Base-by-base conservation (phyloP, 2,113 vertebrate species). In the Bostrychus sinensis region DNA sequence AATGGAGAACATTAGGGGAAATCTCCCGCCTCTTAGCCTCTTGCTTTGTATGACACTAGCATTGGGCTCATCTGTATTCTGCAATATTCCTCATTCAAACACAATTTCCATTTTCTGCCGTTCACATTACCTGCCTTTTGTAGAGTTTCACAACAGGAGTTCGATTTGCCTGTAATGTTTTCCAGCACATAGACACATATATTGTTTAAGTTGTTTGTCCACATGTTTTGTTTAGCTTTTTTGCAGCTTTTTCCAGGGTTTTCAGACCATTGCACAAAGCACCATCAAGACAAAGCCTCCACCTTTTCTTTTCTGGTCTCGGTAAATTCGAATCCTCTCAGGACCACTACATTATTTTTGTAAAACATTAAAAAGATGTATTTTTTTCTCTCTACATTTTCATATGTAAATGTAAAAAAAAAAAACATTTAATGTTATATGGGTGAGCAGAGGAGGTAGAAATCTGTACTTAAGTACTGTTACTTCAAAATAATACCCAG, bases 51-150 rank as follows among this genome's bases (percentile, higher is more conserved):
- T 57, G 62, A 68, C 70, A 48, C 70, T 63, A 51, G 30, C 66
- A 3, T 45, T 10, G 51, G 45, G 55, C 69, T 83, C 64, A 81
- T 89, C 88, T 64, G 68, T 84, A 85, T 82, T 85, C 74, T 6
- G 7, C 65, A 1, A 68, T 62, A 77, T 76, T 65, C 23, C 72
- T 61, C 58, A 65, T 87, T 90, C 72, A 4, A 86, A 77, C n/a
- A 86, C 83, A 28, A 71, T 76, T 65, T 51, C 25, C 48, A 3
- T 51, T 14, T 26, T 50, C 13, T 6, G 22, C 46, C 2, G 46
- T 28, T 51, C 25, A 9, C 48, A 25, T 28, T 28, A 26, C 48
- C 25, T 51, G 25, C 7, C 25, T 51, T 28, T 22, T 48, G 22
- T 48, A 13, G 11, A 13, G 12, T 23, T 48, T 28, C 48, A n/a